phyloP scores from a whole-genome alignment of 2,113 vertebrate genomes.

The Orthonyx spaldingii region DNA sequence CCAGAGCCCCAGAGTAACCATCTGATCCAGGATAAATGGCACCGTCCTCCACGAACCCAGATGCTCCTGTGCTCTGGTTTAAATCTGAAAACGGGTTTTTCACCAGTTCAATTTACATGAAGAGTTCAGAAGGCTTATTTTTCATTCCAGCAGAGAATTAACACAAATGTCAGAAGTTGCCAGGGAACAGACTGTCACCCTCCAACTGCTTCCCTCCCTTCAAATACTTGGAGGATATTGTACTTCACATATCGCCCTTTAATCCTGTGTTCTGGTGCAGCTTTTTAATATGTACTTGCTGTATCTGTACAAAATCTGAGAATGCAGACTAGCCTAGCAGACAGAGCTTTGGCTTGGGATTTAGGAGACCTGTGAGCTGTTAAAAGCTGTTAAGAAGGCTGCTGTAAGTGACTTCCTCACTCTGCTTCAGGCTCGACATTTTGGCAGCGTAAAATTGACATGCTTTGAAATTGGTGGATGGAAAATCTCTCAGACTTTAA shows the following conservation, averaged over 20 bases:
- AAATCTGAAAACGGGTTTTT: constrained; percentile 49
- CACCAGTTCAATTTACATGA: constrained; percentile 45
- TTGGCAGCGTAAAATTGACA: neutral
- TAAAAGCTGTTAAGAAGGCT: constrained; percentile 26
- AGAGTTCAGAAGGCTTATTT: constrained; percentile 59
- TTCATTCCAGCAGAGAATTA: constrained; percentile 61
- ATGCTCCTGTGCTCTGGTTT: neutral
- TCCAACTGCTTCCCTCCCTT: constrained; percentile 54
- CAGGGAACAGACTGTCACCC: constrained; percentile 64
- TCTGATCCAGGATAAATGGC: constrained; percentile 27
- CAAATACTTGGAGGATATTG: constrained; percentile 46
- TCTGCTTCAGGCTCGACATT: neutral
- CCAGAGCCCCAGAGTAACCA: neutral
- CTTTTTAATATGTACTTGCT: constrained; percentile 40
- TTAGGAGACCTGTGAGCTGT: neutral
- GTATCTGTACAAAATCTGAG: constrained; percentile 37
- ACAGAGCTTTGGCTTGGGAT: constrained; percentile 33
- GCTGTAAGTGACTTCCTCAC: constrained; percentile 23
- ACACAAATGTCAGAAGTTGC: constrained; percentile 62
- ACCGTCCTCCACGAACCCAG: neutral
- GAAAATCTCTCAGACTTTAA: constrained; percentile 17
- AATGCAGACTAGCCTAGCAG: constrained; percentile 39
- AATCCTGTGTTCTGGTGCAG: constrained; percentile 51
- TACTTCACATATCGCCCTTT: neutral
- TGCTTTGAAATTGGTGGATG: neutral